A percentile compares a stretch with the other conserved stretches of the same genome.
Evolutionary conservation across 1,140 invertebrate species (phyloP).

Genomic region (Hirudo medicinalis): DNA sequence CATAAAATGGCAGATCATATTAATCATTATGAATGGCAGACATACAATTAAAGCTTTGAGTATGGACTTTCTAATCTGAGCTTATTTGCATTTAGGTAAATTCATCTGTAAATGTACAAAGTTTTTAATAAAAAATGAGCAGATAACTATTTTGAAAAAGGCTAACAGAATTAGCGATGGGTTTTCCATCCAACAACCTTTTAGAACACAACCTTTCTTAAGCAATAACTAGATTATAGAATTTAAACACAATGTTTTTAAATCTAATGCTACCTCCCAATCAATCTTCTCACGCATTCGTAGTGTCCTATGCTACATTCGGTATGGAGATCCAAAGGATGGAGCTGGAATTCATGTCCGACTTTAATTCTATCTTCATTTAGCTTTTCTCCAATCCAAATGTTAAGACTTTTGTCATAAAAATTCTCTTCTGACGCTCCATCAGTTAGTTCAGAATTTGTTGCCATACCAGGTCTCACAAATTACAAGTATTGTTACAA

Average conservation of each 20-base stretch:
- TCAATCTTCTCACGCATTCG: conserved; percentile 36
- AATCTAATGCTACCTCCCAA: conserved; percentile 29
- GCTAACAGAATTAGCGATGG: too few relatives aligned
- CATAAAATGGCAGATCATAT: neutral
- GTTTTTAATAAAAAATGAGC: neutral
- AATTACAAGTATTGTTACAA: too few relatives aligned
- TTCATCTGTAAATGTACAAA: neutral
- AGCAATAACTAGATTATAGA: too few relatives aligned
- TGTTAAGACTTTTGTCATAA: conserved; percentile 35
- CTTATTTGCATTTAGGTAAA: neutral
- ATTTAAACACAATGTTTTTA: neutral
- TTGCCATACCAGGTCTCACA: neutral
- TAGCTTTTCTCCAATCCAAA: conserved; percentile 31
- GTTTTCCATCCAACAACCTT: too few relatives aligned
- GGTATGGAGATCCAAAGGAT: conserved; percentile 39
- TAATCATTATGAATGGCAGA: neutral
- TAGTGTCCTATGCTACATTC: conserved; percentile 42
- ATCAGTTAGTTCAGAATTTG: conserved; percentile 33
- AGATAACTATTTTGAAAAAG: neutral
- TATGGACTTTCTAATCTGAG: neutral
- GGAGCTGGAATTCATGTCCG: too few relatives aligned
- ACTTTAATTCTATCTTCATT: too few relatives aligned
- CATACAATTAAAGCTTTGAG: neutral
- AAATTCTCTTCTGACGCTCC: conserved; percentile 39
- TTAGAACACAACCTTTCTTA: too few relatives aligned